These are phyloP conservation scores for Parasteatoda lunata DNA, from an alignment of 2,888 invertebrate species.

Conservation along the genomic window DNA sequence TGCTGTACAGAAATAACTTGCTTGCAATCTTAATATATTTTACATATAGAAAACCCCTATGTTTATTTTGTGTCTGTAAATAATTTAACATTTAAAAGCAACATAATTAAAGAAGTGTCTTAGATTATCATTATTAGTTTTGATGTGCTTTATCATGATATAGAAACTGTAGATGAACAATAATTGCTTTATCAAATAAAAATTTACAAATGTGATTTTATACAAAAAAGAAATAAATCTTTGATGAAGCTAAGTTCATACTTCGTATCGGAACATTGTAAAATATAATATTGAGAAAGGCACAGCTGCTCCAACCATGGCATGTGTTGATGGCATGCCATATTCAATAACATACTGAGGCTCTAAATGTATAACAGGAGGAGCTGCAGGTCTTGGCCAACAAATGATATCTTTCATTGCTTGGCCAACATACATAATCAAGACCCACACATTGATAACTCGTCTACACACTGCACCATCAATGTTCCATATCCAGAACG, in stretches of 20 bases:
- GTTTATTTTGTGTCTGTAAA: too few species aligned
- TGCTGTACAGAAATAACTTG: too few species aligned
- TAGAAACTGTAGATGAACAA: too few species aligned
- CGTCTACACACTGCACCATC: constrained; percentile 86
- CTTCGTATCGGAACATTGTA: constrained; percentile 85
- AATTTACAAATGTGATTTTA: too few species aligned
- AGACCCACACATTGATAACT: constrained; percentile 87
- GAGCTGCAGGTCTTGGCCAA: constrained; percentile 88
- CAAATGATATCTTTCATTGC: constrained; percentile 89
- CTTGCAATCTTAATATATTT: too few species aligned
- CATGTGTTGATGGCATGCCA: constrained; percentile 96
- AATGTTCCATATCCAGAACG: constrained; percentile 95
- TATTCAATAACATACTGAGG: constrained; percentile 92
- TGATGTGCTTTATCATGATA: too few species aligned
- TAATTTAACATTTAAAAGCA: too few species aligned
- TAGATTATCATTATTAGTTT: too few species aligned
- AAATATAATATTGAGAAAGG: constrained; percentile 89
- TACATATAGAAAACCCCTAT: too few species aligned
- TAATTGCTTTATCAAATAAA: too few species aligned
- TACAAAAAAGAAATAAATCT: too few species aligned
- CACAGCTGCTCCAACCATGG: constrained; percentile 91
- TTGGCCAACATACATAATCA: constrained; percentile 90
- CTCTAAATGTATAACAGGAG: constrained; percentile 88
- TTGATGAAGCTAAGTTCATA: constrained; percentile 62
- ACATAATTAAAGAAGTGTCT: too few species aligned